These are phyloP conservation scores for Leucoraja erinaceus DNA, from an alignment of 2,113 vertebrate species.

Conservation along the genomic window DNA sequence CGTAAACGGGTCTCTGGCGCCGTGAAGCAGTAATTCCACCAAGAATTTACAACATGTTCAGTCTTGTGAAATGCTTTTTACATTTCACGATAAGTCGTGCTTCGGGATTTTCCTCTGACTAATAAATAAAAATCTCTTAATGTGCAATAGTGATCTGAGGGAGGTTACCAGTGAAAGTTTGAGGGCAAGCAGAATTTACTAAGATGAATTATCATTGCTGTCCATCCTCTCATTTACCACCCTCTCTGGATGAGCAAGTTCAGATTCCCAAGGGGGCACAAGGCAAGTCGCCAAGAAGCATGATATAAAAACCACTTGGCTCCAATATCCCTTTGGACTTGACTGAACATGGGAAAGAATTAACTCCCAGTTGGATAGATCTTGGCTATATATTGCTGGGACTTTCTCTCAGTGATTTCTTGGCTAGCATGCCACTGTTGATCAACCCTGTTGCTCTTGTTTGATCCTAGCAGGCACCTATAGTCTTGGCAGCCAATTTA, in stretches of 20 bases:
- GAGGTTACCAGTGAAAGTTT: not conserved
- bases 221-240: not conserved
- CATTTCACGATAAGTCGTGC: not conserved
- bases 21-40: too few relatives aligned
- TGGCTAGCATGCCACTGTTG: not conserved
- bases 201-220: not conserved
- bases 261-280: not conserved
- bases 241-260: not conserved
- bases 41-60: not conserved
- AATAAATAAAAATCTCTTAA: not conserved
- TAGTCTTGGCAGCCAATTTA: not conserved
- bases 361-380: not conserved
- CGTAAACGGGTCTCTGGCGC: too few relatives aligned
- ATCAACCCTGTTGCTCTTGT: not conserved
- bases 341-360: not conserved
- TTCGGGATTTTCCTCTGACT: not conserved
- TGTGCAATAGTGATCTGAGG: not conserved
- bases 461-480: not conserved
- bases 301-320: not conserved
- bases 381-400: not conserved
- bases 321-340: not conserved
- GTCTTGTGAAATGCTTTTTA: constrained; percentile 4
- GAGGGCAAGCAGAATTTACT: not conserved
- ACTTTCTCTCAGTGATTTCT: not conserved
- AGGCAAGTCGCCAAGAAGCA: not conserved